phyloP scores from a whole-genome alignment of 1,140 invertebrate species.

The Diuraphis noxia region DNA sequence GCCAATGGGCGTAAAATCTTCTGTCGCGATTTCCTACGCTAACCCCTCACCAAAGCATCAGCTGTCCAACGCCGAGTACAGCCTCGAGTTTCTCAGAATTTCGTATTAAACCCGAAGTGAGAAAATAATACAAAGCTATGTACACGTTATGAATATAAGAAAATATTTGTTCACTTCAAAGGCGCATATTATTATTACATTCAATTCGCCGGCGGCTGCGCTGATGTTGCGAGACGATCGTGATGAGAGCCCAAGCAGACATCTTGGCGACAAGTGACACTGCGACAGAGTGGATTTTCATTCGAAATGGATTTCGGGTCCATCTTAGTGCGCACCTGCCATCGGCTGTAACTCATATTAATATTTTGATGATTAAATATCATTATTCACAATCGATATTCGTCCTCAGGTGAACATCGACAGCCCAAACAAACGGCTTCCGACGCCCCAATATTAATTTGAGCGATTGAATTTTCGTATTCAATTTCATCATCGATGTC shows the following conservation, averaged over 20 bases:
- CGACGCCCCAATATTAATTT: not conserved
- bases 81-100: not conserved
- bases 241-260: not conserved
- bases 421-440: too few relatives aligned
- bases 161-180: not conserved
- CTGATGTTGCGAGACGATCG: too few relatives aligned
- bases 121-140: not conserved
- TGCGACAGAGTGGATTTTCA: not conserved
- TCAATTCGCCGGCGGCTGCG: too few relatives aligned
- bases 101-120: not conserved
- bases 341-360: too few relatives aligned
- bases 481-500: not conserved
- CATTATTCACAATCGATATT: too few relatives aligned
- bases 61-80: not conserved
- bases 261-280: not conserved
- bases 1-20: not conserved
- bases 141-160: not conserved
- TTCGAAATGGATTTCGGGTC: not conserved
- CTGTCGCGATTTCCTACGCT: not conserved
- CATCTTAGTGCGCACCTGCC: too few relatives aligned
- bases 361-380: too few relatives aligned
- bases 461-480: not conserved
- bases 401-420: not conserved
- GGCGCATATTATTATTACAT: not conserved
- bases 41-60: not conserved